Conservation (phyloP, 2,888 invertebrate genomes). For the Patella pellucida region DNA sequence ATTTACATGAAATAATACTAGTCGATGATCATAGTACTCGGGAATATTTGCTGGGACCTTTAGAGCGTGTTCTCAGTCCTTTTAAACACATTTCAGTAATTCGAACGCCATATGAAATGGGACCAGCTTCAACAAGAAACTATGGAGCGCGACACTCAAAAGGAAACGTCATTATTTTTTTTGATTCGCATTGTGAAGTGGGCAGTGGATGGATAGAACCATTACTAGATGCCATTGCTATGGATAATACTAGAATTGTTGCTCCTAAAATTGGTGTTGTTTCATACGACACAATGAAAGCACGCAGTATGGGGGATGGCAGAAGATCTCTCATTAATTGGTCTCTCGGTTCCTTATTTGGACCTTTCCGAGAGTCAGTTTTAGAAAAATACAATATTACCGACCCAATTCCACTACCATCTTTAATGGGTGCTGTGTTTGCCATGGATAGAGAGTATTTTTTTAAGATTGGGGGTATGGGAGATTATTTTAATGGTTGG, state of each 20-base stretch:
- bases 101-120: background rate
- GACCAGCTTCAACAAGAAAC: background rate
- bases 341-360: background rate
- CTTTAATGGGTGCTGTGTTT: background rate
- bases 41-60: background rate
- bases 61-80: background rate
- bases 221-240: background rate
- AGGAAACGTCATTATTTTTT: background rate
- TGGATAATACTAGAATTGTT: background rate
- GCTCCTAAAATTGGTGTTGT: background rate
- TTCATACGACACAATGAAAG: background rate
- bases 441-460: background rate
- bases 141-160: background rate
- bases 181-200: constrained; percentile 3
- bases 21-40: background rate
- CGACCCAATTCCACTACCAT: background rate
- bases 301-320: background rate
- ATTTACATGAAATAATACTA: background rate
- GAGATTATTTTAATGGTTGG: constrained; percentile 7
- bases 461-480: background rate
- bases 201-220: background rate
- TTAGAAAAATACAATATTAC: constrained; percentile 10
- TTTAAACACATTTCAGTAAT: background rate
- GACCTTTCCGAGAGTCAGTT: background rate
- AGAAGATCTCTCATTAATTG: background rate